A percentile compares a stretch with the other conserved stretches of the same genome.
Evolutionary conservation across 30 jellyfish, hydroid and myxozoan species (phyloP).

Genomic region (Clytia hemisphaerica): DNA sequence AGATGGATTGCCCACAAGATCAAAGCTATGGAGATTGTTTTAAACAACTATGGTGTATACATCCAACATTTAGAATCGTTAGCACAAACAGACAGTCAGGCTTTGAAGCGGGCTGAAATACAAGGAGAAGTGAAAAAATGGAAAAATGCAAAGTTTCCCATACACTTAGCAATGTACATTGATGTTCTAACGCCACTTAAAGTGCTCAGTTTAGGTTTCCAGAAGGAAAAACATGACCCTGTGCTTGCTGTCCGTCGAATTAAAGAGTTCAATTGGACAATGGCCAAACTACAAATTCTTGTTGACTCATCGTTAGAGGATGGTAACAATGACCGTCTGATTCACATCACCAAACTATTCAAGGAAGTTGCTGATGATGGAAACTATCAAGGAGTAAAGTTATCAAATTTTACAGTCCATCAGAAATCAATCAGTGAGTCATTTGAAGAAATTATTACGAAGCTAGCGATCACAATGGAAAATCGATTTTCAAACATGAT

Average conservation of each 20-base stretch:
- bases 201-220: conserved; percentile 22
- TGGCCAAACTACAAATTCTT: conserved; percentile 1
- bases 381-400: too few species aligned
- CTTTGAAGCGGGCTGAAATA: conserved; percentile 19
- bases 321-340: too few species aligned
- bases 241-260: conserved; percentile 26
- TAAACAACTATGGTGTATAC: conserved; percentile 35
- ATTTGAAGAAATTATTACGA: too few species aligned
- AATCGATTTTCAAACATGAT: too few species aligned
- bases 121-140: conserved; percentile 9
- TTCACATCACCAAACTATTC: too few species aligned
- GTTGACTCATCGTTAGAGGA: conserved; percentile 7
- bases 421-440: too few species aligned
- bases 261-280: conserved; percentile 27
- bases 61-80: conserved; percentile 18
- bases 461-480: too few species aligned
- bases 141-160: conserved; percentile 26
- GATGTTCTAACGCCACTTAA: conserved; percentile 25
- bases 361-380: too few species aligned
- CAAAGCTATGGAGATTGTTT: conserved; percentile 32
- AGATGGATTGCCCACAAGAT: conserved; percentile 46
- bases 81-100: conserved; percentile 27
- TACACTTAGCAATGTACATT: neutral
- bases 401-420: too few species aligned
- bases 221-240: conserved; percentile 24